A percentile compares a stretch with the other conserved stretches of the same genome.
Evolutionary conservation across 1,140 invertebrate genomes (phyloP).

Genomic region (Grapholita molesta): DNA sequence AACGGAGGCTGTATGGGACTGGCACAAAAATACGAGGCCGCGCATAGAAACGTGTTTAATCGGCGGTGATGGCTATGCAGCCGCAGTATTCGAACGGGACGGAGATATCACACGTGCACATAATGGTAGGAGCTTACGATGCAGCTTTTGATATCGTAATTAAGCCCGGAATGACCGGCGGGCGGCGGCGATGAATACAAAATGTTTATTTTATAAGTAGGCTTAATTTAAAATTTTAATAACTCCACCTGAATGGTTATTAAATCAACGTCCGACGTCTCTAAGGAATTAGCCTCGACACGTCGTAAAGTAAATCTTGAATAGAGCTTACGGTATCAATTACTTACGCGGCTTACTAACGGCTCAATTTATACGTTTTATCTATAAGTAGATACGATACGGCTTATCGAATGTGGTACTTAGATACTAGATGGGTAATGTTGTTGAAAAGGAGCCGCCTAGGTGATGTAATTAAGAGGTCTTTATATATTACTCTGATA

Average conservation of each 20-base stretch:
- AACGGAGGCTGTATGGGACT: slow-evolving; percentile 29
- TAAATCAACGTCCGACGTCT: slow-evolving; percentile 37
- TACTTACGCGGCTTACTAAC: slow-evolving; percentile 20
- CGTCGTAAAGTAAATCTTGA: slow-evolving; percentile 25
- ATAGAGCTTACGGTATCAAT: slow-evolving; percentile 22
- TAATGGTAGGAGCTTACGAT: slow-evolving; percentile 42
- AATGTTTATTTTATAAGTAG: slow-evolving; percentile 61
- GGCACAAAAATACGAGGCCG: slow-evolving; percentile 65
- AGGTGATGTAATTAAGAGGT: slow-evolving; percentile 11
- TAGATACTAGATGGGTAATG: neutral
- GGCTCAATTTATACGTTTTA: slow-evolving; percentile 16
- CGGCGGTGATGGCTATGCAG: slow-evolving; percentile 53
- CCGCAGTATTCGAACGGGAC: slow-evolving; percentile 41
- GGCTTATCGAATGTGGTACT: neutral
- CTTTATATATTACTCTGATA: neutral
- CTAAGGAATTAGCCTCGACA: slow-evolving; percentile 25
- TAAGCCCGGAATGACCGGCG: slow-evolving; percentile 46
- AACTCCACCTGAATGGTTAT: slow-evolving; percentile 44
- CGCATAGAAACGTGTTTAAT: slow-evolving; percentile 76
- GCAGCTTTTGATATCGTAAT: slow-evolving; percentile 74
- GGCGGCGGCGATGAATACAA: slow-evolving; percentile 39
- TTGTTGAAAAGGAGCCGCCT: slow-evolving; percentile 3
- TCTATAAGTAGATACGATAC: slow-evolving; percentile 7
- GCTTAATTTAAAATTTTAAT: slow-evolving; percentile 54
- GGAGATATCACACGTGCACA: slow-evolving; percentile 38